A percentile compares a stretch with the other conserved stretches of the same genome.
Conservation (phyloP, 2,888 invertebrate species). For the Drosophila flavopinicola region DNA sequence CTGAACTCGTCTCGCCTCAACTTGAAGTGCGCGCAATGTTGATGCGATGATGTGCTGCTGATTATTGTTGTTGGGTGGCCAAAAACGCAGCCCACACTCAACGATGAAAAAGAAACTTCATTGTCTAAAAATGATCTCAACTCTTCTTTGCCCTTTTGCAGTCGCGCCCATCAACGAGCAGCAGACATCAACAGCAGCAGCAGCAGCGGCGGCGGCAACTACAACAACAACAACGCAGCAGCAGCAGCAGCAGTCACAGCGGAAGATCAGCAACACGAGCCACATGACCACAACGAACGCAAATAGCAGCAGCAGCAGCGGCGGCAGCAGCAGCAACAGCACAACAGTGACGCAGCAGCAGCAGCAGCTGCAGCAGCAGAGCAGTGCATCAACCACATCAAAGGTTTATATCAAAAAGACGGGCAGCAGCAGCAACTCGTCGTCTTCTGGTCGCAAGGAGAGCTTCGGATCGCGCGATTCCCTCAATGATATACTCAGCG, state of each 20-base stretch:
- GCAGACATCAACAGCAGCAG: slow-evolving; percentile 34
- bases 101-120: slow-evolving; percentile 32
- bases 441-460: slow-evolving; percentile 82
- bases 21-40: slow-evolving; percentile 31
- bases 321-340: slow-evolving; percentile 36
- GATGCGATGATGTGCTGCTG: slow-evolving; percentile 26
- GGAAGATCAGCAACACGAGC: slow-evolving; percentile 73
- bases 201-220: slow-evolving; percentile 8
- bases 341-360: slow-evolving; percentile 53
- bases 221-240: slow-evolving; percentile 43
- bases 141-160: slow-evolving; percentile 57
- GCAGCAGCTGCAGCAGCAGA: slow-evolving; percentile 76
- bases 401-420: slow-evolving; percentile 72
- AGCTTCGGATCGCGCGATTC: slow-evolving; percentile 84
- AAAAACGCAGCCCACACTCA: slow-evolving; percentile 41
- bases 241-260: slow-evolving; percentile 65
- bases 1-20: slow-evolving; percentile 10
- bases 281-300: slow-evolving; percentile 72
- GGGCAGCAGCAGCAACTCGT: slow-evolving; percentile 69
- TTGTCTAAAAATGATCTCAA: slow-evolving; percentile 38
- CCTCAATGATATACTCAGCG: slow-evolving; percentile 83
- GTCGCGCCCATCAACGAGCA: slow-evolving; percentile 81
- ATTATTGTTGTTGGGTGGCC: slow-evolving; percentile 47
- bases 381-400: slow-evolving; percentile 65
- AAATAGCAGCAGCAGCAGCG: slow-evolving; percentile 50